These are phyloP conservation scores for Apantesis nais DNA, from an alignment of 2,888 invertebrate species.

Conservation along the genomic window DNA sequence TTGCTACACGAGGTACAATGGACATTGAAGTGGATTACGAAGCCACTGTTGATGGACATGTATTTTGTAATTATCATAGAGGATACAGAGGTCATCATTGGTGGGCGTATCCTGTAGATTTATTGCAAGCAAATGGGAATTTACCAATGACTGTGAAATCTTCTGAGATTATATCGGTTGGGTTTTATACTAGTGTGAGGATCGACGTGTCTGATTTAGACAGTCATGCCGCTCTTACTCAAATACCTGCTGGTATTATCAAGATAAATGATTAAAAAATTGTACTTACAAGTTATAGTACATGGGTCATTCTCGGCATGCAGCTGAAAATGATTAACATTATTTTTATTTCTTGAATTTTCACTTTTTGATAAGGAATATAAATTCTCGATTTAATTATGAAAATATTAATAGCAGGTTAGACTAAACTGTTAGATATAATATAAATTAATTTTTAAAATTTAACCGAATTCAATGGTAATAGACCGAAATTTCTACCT, in stretches of 20 bases:
- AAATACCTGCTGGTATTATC: not conserved
- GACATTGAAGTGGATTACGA: constrained; percentile 1
- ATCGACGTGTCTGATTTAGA: not conserved
- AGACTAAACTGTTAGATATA: too few relatives aligned
- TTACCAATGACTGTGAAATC: not conserved
- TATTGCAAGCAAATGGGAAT: not conserved
- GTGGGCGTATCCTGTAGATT: not conserved
- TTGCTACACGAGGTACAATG: not conserved
- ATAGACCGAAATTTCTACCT: too few relatives aligned
- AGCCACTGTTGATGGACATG: not conserved
- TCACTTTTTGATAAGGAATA: too few relatives aligned
- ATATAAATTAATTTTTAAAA: too few relatives aligned
- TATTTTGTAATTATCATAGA: constrained; percentile 6
- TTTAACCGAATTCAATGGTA: too few relatives aligned
- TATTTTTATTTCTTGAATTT: too few relatives aligned
- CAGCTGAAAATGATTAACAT: too few relatives aligned
- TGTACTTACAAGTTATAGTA: too few relatives aligned
- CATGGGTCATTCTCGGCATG: too few relatives aligned
- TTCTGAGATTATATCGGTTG: not conserved
- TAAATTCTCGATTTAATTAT: too few relatives aligned
- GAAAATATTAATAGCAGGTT: too few relatives aligned
- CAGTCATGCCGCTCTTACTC: not conserved
- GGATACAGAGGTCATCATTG: constrained; percentile 1
- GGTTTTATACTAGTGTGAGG: not conserved
- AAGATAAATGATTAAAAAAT: not conserved